Evolutionary conservation across 2,888 invertebrate species (phyloP).

Genomic region (Conomelus anceps): DNA sequence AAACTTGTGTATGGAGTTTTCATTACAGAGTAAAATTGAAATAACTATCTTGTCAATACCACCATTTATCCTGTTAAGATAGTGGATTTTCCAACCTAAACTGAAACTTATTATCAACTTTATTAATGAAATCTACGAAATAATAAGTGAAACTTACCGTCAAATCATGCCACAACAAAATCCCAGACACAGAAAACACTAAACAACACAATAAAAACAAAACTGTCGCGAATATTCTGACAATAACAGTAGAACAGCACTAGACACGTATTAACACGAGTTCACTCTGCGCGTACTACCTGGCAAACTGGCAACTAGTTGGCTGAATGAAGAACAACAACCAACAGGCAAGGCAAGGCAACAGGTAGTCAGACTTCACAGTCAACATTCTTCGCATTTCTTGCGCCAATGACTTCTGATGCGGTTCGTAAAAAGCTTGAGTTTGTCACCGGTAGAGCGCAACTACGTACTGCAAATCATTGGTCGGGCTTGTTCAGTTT

Average conservation of each 20-base stretch:
- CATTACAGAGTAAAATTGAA: not conserved
- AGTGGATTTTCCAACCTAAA: not conserved
- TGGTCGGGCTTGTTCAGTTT: not conserved
- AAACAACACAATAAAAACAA: not conserved
- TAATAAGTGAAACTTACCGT: not conserved
- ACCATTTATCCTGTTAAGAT: not conserved
- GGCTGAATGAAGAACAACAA: not conserved
- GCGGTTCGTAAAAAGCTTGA: not conserved
- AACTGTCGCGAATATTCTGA: not conserved
- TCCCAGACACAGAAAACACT: not conserved
- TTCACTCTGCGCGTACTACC: not conserved
- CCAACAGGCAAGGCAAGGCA: too few relatives aligned
- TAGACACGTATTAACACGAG: not conserved
- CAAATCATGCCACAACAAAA: not conserved
- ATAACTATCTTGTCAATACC: too few relatives aligned
- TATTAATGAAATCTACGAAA: too few relatives aligned
- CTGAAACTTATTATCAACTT: not conserved
- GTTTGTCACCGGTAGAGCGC: not conserved
- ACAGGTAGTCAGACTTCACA: not conserved
- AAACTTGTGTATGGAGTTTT: too few relatives aligned
- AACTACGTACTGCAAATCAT: not conserved
- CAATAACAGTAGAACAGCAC: not conserved
- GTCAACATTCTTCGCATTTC: not conserved
- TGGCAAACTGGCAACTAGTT: not conserved
- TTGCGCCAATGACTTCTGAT: not conserved